Percentiles rank a stretch among this genome's conserved stretches.
Conservation (phyloP, 2,113 vertebrate genomes). For the Tyto alba region DNA sequence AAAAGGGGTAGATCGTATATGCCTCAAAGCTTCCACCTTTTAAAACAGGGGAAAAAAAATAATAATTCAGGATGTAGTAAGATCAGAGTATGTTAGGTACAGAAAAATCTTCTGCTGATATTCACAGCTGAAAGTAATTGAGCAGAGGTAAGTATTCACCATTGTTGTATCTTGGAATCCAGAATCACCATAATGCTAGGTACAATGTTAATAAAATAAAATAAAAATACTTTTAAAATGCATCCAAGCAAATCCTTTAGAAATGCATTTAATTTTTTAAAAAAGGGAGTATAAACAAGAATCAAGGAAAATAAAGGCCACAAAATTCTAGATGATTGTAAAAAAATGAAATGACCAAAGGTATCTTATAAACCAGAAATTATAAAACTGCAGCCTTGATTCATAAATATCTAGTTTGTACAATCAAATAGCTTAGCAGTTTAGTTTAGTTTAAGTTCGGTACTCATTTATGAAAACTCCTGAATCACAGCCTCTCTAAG, state of each 20-base stretch:
- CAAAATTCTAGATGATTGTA: neutral
- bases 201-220: neutral
- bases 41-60: neutral
- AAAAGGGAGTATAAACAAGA: neutral
- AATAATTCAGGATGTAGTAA: neutral
- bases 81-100: neutral
- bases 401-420: neutral
- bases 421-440: neutral
- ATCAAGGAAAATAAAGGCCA: neutral
- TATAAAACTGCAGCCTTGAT: neutral
- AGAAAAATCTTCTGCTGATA: neutral
- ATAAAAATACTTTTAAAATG: fast-evolving
- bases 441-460: neutral
- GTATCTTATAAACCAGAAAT: neutral
- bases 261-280: neutral
- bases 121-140: neutral
- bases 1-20: neutral
- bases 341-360: neutral
- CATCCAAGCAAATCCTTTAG: neutral
- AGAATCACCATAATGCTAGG: neutral
- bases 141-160: neutral
- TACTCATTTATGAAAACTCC: neutral
- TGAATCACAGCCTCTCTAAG: neutral
- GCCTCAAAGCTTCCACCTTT: neutral
- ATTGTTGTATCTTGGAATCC: neutral